These are phyloP conservation scores for Vimba vimba DNA, from an alignment of 2,113 vertebrate genomes.

Conservation along the genomic window DNA sequence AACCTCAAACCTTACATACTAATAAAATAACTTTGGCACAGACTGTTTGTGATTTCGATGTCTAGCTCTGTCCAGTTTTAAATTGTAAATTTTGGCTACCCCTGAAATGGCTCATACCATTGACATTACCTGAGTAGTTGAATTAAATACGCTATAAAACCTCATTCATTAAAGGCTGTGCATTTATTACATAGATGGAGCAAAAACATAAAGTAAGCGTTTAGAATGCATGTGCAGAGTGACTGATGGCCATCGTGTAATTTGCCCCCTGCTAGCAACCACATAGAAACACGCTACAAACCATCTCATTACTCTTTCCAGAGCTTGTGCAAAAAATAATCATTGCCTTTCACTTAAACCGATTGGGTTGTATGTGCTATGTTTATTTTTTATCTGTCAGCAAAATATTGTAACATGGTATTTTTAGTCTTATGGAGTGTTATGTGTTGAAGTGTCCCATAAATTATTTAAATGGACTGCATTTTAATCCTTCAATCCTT, in stretches of 20 bases:
- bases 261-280: too few relatives aligned
- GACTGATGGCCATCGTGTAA: too few relatives aligned
- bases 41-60: not conserved
- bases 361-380: not conserved
- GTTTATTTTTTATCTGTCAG: not conserved
- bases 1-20: not conserved
- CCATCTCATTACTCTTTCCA: not conserved
- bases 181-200: too few relatives aligned
- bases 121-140: too few relatives aligned
- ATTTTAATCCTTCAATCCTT: not conserved
- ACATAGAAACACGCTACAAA: too few relatives aligned
- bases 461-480: not conserved
- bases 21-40: not conserved
- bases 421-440: not conserved
- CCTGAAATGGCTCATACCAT: too few relatives aligned
- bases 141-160: too few relatives aligned
- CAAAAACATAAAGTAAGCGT: too few relatives aligned
- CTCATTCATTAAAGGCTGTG: too few relatives aligned
- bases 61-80: too few relatives aligned
- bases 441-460: not conserved
- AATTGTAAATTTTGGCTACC: too few relatives aligned
- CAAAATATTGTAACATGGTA: not conserved
- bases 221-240: too few relatives aligned
- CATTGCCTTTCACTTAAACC: not conserved
- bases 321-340: not conserved